These are phyloP conservation scores for Mionectes macconnelli DNA, from an alignment of 2,113 vertebrate species.

Conservation along the genomic window DNA sequence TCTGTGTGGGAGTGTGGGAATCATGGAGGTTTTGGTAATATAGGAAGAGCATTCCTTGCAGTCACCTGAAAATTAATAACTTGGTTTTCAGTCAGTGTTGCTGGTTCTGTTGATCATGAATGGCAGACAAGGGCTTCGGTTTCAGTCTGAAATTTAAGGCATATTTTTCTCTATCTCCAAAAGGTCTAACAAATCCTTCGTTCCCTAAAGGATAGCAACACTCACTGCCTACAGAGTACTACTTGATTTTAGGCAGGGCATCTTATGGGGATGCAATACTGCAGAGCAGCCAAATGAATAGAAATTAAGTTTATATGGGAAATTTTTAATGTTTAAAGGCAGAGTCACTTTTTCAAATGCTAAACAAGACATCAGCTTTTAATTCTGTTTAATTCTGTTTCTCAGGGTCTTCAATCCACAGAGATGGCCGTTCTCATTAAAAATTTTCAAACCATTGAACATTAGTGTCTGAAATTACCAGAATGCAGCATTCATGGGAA, in stretches of 20 bases:
- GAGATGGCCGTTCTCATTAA: conserved; percentile 56
- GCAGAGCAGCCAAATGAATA: neutral
- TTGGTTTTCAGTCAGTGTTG: neutral
- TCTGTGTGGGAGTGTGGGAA: neutral
- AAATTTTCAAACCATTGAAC: conserved; percentile 67
- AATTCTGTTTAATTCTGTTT: neutral
- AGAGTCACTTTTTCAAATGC: neutral
- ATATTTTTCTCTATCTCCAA: neutral
- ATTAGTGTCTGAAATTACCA: conserved; percentile 58
- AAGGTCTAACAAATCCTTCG: neutral
- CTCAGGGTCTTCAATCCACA: conserved; percentile 22
- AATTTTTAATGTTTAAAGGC: neutral
- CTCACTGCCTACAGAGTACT: neutral
- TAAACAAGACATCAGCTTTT: conserved; percentile 5
- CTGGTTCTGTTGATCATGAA: neutral
- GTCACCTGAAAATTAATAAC: neutral
- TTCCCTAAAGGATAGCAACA: neutral
- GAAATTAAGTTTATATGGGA: neutral
- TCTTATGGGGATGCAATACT: neutral
- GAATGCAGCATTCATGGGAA: conserved; percentile 11
- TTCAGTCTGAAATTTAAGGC: neutral
- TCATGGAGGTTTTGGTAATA: neutral
- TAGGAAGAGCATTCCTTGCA: neutral
- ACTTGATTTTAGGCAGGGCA: neutral
- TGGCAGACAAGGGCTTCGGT: neutral